Evolutionary conservation across 2,888 invertebrate species (phyloP), one percentile per base, ranked within the genome.

Genomic region (Torymus auratus): DNA sequence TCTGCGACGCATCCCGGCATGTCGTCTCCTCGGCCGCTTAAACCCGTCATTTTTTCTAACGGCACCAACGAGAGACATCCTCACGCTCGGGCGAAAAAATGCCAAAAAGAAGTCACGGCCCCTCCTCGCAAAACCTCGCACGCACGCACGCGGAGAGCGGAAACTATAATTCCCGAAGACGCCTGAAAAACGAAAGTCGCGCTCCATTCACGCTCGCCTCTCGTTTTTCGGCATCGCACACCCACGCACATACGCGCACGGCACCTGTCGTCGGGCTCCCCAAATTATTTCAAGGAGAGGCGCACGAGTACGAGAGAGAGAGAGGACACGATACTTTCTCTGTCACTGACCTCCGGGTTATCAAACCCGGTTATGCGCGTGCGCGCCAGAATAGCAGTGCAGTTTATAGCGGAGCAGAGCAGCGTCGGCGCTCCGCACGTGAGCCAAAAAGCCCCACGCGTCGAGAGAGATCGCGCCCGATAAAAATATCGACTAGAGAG

Each of bases 281-380:
- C 41, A 78, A 82, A 82, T 82, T 82, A 75, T 78, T 82, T 78
- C 67, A 70, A 74, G 61, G 67, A 71, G 67, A 75, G 53, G 60
- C 28, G 28, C 28, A 17, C 15, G 53, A 12, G 20, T 2, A 12
- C 13, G 20, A 7, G 14, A 15, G 62, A 62, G 78, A 28, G 28
- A 28, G 28, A 28, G 28, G 28, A 28, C 28, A 28, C 28, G 28
- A 81, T 70, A 80, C 72, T 80, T 77, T 82, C 80, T 76, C 84
- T 85, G 84, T 82, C 85, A 83, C 82, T 85, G 83, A 84, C 83
- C 84, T 77, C 67, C 77, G 74, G 84, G 82, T 84, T 83, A 84
- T 85, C 84, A 84, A 79, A 83, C 83, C 77, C 76, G 75, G 78
- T 82, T 82, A 82, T 78, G 69, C 62, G 61, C 50, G 68, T 60